Base-by-base conservation (phyloP, 2,797 vertebrate species). In the Setipinna tenuifilis region DNA sequence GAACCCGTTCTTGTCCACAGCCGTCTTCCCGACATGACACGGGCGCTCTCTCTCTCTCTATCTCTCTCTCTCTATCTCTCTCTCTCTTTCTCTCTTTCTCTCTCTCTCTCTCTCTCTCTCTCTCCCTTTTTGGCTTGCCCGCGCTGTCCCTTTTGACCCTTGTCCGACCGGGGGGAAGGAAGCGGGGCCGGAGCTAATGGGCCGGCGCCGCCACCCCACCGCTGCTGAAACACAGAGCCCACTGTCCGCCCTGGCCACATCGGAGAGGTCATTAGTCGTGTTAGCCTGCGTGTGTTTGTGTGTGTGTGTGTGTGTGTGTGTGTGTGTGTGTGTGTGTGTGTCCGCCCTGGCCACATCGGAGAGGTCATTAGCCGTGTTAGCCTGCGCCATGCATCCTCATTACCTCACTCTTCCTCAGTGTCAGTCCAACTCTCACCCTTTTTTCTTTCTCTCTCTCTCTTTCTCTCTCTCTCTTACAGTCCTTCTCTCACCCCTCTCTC, bases 231-330 rank as follows among this genome's bases (percentile, higher is more conserved):
- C 71, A 78, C 71, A 78, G 71, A 17, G 31, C 71, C 35, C 71
- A 78, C 31, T 78, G 71, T 78, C 71, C 71, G 9, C 17, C 35
- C 6, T 41, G 28, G 87, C 85, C 83, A 65, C 82, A 19, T 87
- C 75, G 85, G 86, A 12, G 35, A 86, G 88, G 85, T 91, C 85
- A 87, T 93, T 93, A 90, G 82, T 87, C 86, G 88, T 80, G 85
- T 54, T 86, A 44, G 71, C 35, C 71, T 9, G 71, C 82, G 87
- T n/a, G n/a, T n/a, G n/a, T n/a, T n/a, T n/a, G n/a, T n/a, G n/a
- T n/a, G n/a, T n/a, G n/a, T n/a, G n/a, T n/a, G n/a, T n/a, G n/a
- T n/a, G n/a, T n/a, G n/a, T n/a, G n/a, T n/a, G n/a, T n/a, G n/a
- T n/a, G n/a, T n/a, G n/a, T n/a, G n/a, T n/a, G n/a, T n/a, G n/a